Conservation (phyloP, 2,888 invertebrate genomes). For the Eupithecia insigniata region DNA sequence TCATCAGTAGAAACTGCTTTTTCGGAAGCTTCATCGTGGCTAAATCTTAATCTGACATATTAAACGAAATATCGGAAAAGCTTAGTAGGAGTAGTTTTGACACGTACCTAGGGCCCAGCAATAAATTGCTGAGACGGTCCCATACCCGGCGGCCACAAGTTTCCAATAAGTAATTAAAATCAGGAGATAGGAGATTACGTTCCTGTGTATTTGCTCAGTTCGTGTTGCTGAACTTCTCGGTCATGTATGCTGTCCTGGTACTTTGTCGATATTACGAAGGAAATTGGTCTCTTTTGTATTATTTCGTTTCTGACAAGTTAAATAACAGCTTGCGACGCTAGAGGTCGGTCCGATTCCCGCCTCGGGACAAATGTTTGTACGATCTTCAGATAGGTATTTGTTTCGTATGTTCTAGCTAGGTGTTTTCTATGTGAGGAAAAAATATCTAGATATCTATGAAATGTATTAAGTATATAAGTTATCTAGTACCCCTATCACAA, state of each 20-base stretch:
- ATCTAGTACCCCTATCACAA: no score
- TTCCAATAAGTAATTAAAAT: slow-evolving; percentile 84
- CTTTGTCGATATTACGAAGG: slow-evolving; percentile 23
- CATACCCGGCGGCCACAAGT: slow-evolving; percentile 81
- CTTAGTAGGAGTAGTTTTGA: slow-evolving; percentile 50
- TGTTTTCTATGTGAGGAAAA: no score
- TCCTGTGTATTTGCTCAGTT: slow-evolving; percentile 74
- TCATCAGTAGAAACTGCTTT: no score
- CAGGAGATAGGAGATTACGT: slow-evolving; percentile 78
- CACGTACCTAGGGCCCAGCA: slow-evolving; percentile 69
- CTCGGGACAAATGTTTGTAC: no score
- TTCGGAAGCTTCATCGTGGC: neutral
- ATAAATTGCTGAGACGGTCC: slow-evolving; percentile 75
- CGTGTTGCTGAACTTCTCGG: slow-evolving; percentile 64
- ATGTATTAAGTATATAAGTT: no score
- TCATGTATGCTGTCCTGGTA: slow-evolving; percentile 70
- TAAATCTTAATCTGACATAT: neutral
- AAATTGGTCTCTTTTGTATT: neutral
- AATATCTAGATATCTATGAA: no score
- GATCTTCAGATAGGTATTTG: no score
- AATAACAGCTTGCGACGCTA: no score
- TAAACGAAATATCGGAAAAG: neutral
- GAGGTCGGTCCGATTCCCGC: no score
- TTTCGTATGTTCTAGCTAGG: no score
- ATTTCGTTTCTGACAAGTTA: neutral